Base-by-base conservation (phyloP, 2,113 vertebrate genomes). In the Calidris pygmaea region DNA sequence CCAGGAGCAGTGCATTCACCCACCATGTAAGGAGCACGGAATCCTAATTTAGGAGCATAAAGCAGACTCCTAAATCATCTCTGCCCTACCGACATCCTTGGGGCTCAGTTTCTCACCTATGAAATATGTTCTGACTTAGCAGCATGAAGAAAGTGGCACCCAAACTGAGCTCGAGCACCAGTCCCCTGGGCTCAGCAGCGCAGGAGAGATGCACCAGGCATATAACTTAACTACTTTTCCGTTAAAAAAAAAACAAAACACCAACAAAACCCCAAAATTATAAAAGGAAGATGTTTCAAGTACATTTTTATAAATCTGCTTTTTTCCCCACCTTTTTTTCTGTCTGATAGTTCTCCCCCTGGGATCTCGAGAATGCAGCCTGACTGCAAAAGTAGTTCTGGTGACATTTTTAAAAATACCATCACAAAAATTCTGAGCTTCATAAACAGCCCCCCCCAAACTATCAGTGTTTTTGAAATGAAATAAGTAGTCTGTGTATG, bases 261-360 rank as follows among this genome's bases (percentile, higher is more conserved):
- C 14, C 52, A 55, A 50, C 48, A 53, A 53, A 53, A 9, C 27
- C 58, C 29, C 16, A 66, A 48, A 45, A 5, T 10, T 14, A 12
- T 5, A 48, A 70, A 43, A 56, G 4, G 4, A 35, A 76, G 45
- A 13, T 3, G 5, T 43, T 90, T 76, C 29, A 52, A 65, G 6
- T 8, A 56, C 2, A 9, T 67, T 59, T 66, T 53, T 22, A 50
- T 50, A 45, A 27, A 52, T 70, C 53, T 53, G 8, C 3, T 18
- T 32, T 6, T 14, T 9, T 45, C 1, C 16, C 5, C 1, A 5
- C 1, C 1, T 5, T 2, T 75, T 43, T 29, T 30, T 3, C 2
- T 11, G 24, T 68, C 34, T 9, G 16, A 0, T 8, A 8, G 7
- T 19, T 86, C 41, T 73, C 22, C 26, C 32, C 10, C 50, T 21